Evolutionary conservation across 2,113 vertebrate genomes (phyloP).

Genomic region (Piaya cayana): DNA sequence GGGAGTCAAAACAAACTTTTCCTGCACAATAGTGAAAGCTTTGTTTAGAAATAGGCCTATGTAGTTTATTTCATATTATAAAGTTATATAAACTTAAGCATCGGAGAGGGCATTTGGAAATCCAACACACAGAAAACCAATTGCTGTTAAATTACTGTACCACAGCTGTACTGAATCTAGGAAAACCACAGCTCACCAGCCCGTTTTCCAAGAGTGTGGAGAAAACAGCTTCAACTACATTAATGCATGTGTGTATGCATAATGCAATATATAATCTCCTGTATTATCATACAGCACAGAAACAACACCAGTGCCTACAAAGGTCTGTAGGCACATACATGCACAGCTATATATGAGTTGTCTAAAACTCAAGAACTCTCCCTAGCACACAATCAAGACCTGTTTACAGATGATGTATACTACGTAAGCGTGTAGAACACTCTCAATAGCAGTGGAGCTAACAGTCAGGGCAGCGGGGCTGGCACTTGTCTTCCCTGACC

Average conservation of each 20-base stretch:
- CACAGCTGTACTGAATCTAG: not conserved
- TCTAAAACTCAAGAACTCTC: not conserved
- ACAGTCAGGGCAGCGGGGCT: rapidly evolving
- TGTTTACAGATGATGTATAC: not conserved
- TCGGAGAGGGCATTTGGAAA: not conserved
- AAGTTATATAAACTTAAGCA: not conserved
- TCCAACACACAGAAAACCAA: not conserved
- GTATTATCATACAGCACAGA: not conserved
- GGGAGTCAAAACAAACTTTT: conserved; percentile 1
- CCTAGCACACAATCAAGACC: not conserved
- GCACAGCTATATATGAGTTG: rapidly evolving
- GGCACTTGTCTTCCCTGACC: not conserved
- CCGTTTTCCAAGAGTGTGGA: not conserved
- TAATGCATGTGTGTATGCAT: not conserved
- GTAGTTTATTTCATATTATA: not conserved
- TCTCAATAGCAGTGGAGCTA: not conserved
- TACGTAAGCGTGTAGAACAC: not conserved
- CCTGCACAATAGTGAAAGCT: not conserved
- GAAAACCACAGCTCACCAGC: not conserved
- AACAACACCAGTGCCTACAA: not conserved
- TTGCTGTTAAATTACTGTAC: not conserved
- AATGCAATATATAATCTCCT: not conserved
- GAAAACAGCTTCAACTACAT: not conserved
- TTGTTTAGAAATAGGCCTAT: not conserved
- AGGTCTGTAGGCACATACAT: not conserved